Conservation (phyloP, 2,797 vertebrate genomes). For the Catostomus latipinnis region DNA sequence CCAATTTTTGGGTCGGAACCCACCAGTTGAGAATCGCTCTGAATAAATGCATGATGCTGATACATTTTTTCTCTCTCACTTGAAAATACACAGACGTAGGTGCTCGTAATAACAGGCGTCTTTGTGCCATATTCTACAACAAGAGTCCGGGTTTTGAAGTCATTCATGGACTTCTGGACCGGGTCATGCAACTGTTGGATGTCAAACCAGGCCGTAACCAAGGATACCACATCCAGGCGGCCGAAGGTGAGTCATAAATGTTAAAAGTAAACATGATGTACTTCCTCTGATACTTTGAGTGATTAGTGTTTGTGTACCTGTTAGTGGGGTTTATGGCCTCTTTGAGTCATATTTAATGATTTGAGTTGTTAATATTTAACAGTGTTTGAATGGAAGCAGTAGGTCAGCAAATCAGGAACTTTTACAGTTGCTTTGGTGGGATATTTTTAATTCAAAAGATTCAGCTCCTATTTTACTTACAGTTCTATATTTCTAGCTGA, state of each 20-base stretch:
- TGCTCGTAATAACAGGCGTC: constrained; percentile 88
- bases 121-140: constrained; percentile 94
- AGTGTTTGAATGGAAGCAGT: neutral
- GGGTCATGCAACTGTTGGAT: constrained; percentile 93
- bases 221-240: constrained; percentile 90
- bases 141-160: constrained; percentile 96
- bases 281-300: neutral
- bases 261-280: neutral
- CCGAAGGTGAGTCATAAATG: constrained; percentile 83
- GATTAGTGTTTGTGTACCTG: neutral
- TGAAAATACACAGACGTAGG: constrained; percentile 85
- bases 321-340: neutral
- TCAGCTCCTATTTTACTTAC: neutral
- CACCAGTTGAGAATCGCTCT: no score
- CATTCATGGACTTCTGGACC: constrained; percentile 95
- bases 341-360: constrained; percentile 14
- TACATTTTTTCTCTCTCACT: neutral
- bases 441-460: neutral
- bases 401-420: neutral
- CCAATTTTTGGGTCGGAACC: no score
- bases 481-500: neutral
- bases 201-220: constrained; percentile 78
- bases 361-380: constrained; percentile 18
- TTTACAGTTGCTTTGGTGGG: neutral
- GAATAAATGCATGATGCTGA: neutral